Base-by-base conservation (phyloP, 2,113 vertebrate species). In the Cololabis saira region DNA sequence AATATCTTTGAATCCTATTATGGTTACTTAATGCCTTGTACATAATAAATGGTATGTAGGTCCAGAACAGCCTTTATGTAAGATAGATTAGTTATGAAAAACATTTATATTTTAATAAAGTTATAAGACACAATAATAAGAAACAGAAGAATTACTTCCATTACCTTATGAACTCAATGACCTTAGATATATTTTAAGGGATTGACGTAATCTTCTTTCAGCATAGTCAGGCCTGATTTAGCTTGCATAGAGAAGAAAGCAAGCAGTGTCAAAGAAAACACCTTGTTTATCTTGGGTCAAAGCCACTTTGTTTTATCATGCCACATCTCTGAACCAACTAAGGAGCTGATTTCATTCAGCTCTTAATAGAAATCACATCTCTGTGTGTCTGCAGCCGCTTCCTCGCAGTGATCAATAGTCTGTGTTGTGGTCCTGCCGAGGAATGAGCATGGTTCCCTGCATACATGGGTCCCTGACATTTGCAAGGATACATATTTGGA, bases 341-440 rank as follows among this genome's bases (percentile, higher is more conserved):
- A 74, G 18, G 22, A 37, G 37, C 53, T 64, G 74, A 76, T 52
- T 75, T 66, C 48, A 76, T 56, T 41, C 51, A 40, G 55, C 30
- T 45, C 61, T 71, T 64, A 70, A 85, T 79, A 86, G 64, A 57
- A 80, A 66, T 84, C 69, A 69, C 70, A 64, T 69, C 71, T 61
- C 50, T 77, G 53, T 51, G 52, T 62, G 45, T 61, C 49, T 69
- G 65, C 56, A 55, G 60, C 21, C 47, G 56, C 53, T 75, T 37
- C 27, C 52, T 75, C 67, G 67, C 55, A 30, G 60, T 79, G 59
- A 72, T 67, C 43, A 63, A 50, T 65, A 64, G 79, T 80, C 68
- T 65, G 54, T 60, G 68, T 78, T 79, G 57, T 49, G 24, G 60
- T 75, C 49, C 51, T 62, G 24, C 18, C 13, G 50, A 53, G 65